Evolutionary conservation across 2,113 vertebrate species (phyloP).

Genomic region (Neogobius melanostomus): DNA sequence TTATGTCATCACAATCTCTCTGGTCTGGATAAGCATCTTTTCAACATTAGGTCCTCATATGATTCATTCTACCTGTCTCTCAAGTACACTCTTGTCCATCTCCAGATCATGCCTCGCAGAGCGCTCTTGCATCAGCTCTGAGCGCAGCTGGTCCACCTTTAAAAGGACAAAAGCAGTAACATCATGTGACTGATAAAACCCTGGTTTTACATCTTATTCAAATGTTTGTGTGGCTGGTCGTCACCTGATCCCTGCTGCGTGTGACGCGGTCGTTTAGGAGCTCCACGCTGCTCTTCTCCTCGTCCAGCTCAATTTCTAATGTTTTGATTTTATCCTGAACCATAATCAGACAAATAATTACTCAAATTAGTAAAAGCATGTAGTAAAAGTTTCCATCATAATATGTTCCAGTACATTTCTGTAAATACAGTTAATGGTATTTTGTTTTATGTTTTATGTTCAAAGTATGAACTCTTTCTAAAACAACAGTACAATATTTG

Average conservation of each 20-base stretch:
- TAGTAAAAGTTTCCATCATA: too few relatives aligned
- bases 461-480: background rate
- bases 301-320: slow-evolving; percentile 88
- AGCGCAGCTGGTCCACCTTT: slow-evolving; percentile 89
- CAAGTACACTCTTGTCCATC: slow-evolving; percentile 89
- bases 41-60: background rate
- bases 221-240: slow-evolving; percentile 8
- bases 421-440: too few relatives aligned
- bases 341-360: background rate
- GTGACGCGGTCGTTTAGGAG: slow-evolving; percentile 85
- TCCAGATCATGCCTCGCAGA: slow-evolving; percentile 88
- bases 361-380: background rate
- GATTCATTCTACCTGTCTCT: slow-evolving; percentile 84
- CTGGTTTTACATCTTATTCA: slow-evolving; percentile 42
- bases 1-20: too few relatives aligned
- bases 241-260: slow-evolving; percentile 89
- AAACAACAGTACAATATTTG: too few relatives aligned
- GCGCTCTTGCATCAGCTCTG: slow-evolving; percentile 91
- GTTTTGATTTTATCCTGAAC: slow-evolving; percentile 83
- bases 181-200: background rate
- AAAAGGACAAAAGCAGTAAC: background rate
- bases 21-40: background rate
- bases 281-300: slow-evolving; percentile 85
- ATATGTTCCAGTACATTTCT: too few relatives aligned
- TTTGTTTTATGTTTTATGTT: too few relatives aligned